A percentile compares a stretch with the other conserved stretches of the same genome.
Conservation (phyloP, 2,797 vertebrate genomes). For the Pipistrellus nathusii region DNA sequence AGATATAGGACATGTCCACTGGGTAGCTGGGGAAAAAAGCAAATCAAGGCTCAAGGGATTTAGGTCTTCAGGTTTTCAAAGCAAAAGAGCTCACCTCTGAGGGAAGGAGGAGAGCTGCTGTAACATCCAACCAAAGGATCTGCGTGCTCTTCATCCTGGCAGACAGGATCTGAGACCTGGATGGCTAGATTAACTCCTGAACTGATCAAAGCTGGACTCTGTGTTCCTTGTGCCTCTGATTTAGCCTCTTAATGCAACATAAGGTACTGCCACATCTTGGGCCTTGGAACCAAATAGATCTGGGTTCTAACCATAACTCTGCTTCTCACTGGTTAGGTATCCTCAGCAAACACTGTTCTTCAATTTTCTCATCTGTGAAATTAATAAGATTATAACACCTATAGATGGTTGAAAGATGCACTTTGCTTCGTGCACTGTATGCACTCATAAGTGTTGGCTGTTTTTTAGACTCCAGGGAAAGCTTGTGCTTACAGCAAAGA, state of each 20-base stretch:
- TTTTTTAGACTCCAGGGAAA: not conserved
- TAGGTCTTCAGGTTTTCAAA: constrained; percentile 36
- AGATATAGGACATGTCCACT: not conserved
- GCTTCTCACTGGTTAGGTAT: not conserved
- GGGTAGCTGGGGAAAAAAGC: constrained; percentile 25
- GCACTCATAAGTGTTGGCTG: not conserved
- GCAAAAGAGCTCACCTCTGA: not conserved
- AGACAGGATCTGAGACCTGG: not conserved
- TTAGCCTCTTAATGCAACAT: not conserved
- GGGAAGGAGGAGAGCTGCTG: not conserved
- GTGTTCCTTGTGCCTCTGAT: not conserved
- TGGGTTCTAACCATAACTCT: not conserved
- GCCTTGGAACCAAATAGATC: not conserved
- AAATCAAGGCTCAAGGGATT: constrained; percentile 31
- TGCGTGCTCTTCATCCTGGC: not conserved
- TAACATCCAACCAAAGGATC: not conserved
- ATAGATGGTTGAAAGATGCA: not conserved
- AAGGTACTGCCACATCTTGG: not conserved
- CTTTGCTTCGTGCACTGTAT: not conserved
- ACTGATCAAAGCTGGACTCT: not conserved
- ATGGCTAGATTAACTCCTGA: not conserved
- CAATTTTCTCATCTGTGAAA: not conserved
- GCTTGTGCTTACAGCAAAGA: not conserved
- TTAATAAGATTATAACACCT: not conserved
- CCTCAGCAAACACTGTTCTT: not conserved